A percentile compares a stretch with the other conserved stretches of the same genome.
These are phyloP conservation scores for Ceratothoa steindachneri DNA, from an alignment of 2,888 invertebrate genomes.

Conservation along the genomic window DNA sequence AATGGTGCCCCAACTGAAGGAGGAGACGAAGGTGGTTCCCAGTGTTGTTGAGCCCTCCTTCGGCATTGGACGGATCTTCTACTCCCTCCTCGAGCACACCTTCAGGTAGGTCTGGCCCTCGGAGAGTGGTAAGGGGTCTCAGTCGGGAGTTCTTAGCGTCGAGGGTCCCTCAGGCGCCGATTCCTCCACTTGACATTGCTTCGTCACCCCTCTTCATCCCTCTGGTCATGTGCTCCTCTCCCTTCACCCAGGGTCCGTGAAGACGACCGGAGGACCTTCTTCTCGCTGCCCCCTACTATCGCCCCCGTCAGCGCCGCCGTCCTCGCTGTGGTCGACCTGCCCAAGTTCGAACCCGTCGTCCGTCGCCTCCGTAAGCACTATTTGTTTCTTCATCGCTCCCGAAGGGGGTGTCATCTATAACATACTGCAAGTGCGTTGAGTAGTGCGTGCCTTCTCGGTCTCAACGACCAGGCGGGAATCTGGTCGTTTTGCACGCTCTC, in stretches of 20 bases:
- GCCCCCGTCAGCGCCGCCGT: conserved; percentile 97
- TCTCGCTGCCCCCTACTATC: conserved; percentile 82
- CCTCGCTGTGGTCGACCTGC: conserved; percentile 84
- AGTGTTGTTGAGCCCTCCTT: conserved; percentile 99
- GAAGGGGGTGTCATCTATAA: too few species aligned
- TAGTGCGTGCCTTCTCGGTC: too few species aligned
- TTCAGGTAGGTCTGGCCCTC: too few species aligned
- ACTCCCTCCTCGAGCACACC: conserved; percentile 92
- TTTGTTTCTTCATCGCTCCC: background rate
- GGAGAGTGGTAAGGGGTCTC: too few species aligned
- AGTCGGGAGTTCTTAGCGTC: too few species aligned
- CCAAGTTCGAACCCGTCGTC: conserved; percentile 81
- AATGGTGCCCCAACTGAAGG: conserved; percentile 64
- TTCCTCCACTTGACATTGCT: background rate
- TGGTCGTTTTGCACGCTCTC: too few species aligned
- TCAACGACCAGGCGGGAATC: too few species aligned
- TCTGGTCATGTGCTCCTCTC: too few species aligned
- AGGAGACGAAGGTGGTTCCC: conserved; percentile 79
- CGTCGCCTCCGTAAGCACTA: conserved; percentile 66
- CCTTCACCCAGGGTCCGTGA: conserved; percentile 39
- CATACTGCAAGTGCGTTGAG: too few species aligned
- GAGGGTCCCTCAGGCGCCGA: background rate
- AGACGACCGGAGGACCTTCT: conserved; percentile 57
- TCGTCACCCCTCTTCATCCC: background rate
- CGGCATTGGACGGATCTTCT: conserved; percentile 95